Evolutionary conservation across 2,888 invertebrate species (phyloP).

Genomic region (Stenchaetothrips biformis): DNA sequence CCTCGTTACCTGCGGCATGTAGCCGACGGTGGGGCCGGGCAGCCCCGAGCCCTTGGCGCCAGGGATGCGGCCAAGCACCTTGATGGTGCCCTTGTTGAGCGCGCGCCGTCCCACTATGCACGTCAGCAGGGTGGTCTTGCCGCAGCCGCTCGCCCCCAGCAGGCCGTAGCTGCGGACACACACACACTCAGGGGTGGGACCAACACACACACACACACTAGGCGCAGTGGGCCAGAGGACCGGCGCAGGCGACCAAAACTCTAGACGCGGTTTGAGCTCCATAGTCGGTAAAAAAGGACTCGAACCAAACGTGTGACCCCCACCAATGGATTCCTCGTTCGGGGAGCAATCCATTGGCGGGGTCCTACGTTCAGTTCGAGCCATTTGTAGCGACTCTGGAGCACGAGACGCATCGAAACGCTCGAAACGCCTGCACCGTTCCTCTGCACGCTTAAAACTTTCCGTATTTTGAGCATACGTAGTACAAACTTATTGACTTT

Average conservation of each 20-base stretch:
- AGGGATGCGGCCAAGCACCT: slow-evolving; percentile 47
- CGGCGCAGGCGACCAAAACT: too few species aligned
- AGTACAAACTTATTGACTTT: too few species aligned
- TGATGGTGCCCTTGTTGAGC: slow-evolving; percentile 47
- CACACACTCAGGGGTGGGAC: neutral
- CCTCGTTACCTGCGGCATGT: slow-evolving; percentile 83
- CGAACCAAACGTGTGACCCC: too few species aligned
- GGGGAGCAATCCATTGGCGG: too few species aligned
- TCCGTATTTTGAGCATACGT: too few species aligned
- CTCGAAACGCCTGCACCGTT: too few species aligned
- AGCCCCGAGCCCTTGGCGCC: slow-evolving; percentile 56
- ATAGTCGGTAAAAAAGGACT: slow-evolving; percentile 18
- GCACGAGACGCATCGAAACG: too few species aligned
- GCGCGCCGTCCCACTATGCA: slow-evolving; percentile 48
- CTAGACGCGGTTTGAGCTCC: too few species aligned
- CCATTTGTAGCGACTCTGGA: too few species aligned
- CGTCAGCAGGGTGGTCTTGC: slow-evolving; percentile 53
- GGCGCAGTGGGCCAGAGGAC: neutral
- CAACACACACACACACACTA: neutral
- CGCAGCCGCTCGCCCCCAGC: slow-evolving; percentile 54
- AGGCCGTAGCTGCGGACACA: slow-evolving; percentile 50
- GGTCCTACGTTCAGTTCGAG: too few species aligned
- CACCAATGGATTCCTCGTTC: too few species aligned
- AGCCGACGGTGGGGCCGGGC: slow-evolving; percentile 70
- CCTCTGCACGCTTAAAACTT: too few species aligned